Base-by-base conservation (phyloP, 2,888 invertebrate genomes). In the Drosophila pegasa region DNA sequence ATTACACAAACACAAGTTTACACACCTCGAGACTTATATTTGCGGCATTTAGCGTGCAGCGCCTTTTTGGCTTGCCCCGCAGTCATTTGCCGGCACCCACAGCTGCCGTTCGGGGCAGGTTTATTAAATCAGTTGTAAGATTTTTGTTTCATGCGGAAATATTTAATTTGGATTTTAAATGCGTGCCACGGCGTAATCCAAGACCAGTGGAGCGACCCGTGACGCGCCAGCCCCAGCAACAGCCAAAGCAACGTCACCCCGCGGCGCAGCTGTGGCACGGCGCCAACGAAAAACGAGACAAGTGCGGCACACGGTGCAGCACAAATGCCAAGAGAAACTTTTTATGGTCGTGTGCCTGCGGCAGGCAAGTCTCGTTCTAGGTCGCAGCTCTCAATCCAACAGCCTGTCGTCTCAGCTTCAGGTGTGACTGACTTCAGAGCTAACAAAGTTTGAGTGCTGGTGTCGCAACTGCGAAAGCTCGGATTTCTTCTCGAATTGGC, bases 91-190 rank as follows among this genome's bases (percentile, higher is more conserved):
- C 45, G 29, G 37, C 8, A 69, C 38, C 64, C 55, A 27, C 67
- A 62, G 57, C 48, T 25, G 40, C 57, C 63, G 40, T 67, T 29
- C 68, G 47, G 55, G 51, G 52, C 63, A 59, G 85, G 84, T 77
- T 84, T 87, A 84, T 84, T 84, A 87, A 84, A 84, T 84, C 83
- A 87, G 83, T 81, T 87, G 83, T 84, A 84, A 87, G 83, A 84
- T 87, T 84, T 84, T 79, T 79, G 83, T 81, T 84, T 87, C 83
- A 84, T 84, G 83, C 87, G 83, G 83, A 84, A 84, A 84, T 84
- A 84, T 84, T 84, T 84, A 84, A 84, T 84, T 84, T 84, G 83
- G 83, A 84, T 84, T 84, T 84, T 81, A 87, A 84, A 81, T 84
- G 83, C 81, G 87, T 84, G 87, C 84, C 87, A 38, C 43, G 71